Base-by-base conservation (phyloP, 2,113 vertebrate species). In the Saguinus imperator region DNA sequence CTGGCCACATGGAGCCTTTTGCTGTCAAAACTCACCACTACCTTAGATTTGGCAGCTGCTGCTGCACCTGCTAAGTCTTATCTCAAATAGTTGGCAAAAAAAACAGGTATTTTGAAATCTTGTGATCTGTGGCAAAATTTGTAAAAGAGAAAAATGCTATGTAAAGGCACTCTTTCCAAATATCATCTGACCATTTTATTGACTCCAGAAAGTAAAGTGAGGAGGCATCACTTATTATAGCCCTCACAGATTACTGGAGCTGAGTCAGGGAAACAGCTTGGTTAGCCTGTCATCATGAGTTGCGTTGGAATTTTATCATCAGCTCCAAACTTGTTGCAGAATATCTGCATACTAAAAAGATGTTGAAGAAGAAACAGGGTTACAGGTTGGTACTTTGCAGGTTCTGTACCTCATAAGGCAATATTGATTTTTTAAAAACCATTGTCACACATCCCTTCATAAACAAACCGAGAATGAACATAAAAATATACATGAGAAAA, bases 101-200 rank as follows among this genome's bases (percentile, higher is more conserved):
- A 79, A 57, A 5, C 50, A 17, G 43, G 58, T 66, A 77, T 87
- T 81, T 94, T 70, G 43, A 85, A 89, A 80, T 75, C 45, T 79
- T 61, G 57, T 52, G 70, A 80, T 50, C 87, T 86, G 85, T 27
- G 66, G 87, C n/a, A 43, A 93, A 50, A 35, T 27, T 90, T 88
- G 35, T 50, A 77, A 76, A 81, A 79, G 72, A 90, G 79, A 94
- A 61, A 87, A 93, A 89, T 61, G 80, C 35, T 89, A 75, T 40
- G 43, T 70, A 45, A 93, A 77, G 58, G 32, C 68, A 45, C 66
- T 89, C 35, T 89, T 97, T 92, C 70, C 85, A 79, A 91, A 52
- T 81, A 87, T 73, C 84, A 87, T 92, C 94, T 57, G 80, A 64
- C 89, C 93, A 88, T 96, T 96, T 96, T 95, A 82, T 73, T 96